These are phyloP conservation scores for Drosophila kuntzei DNA, from an alignment of 2,888 invertebrate species.

Conservation along the genomic window DNA sequence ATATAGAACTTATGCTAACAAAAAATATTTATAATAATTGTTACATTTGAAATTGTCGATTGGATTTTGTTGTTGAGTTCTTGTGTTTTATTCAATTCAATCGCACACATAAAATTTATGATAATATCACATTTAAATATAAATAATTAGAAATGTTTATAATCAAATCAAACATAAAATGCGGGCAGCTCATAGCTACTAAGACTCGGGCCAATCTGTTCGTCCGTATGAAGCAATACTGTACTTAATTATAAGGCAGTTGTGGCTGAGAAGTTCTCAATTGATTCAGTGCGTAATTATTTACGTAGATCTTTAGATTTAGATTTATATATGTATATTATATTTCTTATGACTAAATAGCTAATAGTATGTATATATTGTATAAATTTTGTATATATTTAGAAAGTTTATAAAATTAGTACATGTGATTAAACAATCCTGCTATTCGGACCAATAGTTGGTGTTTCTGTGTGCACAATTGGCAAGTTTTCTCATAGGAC, in stretches of 20 bases:
- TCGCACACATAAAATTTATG: slow-evolving; percentile 69
- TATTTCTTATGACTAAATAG: slow-evolving; percentile 28
- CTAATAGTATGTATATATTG: slow-evolving; percentile 27
- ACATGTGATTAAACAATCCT: slow-evolving; percentile 43
- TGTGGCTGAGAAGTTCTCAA: slow-evolving; percentile 58
- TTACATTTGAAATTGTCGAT: slow-evolving; percentile 28
- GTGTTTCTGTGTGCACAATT: slow-evolving; percentile 58
- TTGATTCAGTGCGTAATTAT: slow-evolving; percentile 33
- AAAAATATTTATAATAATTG: slow-evolving; percentile 46
- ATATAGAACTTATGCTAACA: slow-evolving; percentile 45
- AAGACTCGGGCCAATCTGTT: slow-evolving; percentile 47
- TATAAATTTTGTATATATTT: slow-evolving; percentile 17
- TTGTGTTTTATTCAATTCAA: slow-evolving; percentile 24
- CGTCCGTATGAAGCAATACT: slow-evolving; percentile 62
- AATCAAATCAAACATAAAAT: slow-evolving; percentile 52
- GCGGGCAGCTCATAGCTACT: slow-evolving; percentile 54
- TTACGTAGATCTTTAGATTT: slow-evolving; percentile 7
- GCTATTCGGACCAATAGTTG: slow-evolving; percentile 42
- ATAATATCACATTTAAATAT: slow-evolving; percentile 78
- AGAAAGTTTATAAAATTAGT: slow-evolving; percentile 21
- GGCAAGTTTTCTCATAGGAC: slow-evolving; percentile 54
- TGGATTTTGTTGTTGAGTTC: slow-evolving; percentile 29
- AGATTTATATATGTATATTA: slow-evolving; percentile 2
- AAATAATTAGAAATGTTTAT: slow-evolving; percentile 60
- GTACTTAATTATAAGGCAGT: slow-evolving; percentile 75